Conservation (phyloP, 2,888 invertebrate genomes). For the Drosophila siamana region DNA sequence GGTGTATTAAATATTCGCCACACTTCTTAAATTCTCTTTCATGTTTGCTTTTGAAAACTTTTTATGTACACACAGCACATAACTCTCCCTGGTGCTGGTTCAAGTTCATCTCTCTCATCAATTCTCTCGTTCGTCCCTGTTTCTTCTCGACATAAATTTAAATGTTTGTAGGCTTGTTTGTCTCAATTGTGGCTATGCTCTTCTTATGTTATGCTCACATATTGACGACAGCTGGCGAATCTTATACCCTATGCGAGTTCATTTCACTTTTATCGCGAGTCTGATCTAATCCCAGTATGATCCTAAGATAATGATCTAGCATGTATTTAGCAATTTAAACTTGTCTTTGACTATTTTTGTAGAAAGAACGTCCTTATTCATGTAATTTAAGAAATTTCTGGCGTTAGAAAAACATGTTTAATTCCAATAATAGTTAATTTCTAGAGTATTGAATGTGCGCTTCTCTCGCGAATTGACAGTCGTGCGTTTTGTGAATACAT, state of each 20-base stretch:
- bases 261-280: neutral
- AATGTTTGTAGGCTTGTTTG: neutral
- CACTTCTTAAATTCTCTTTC: neutral
- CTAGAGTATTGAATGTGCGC: neutral
- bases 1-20: neutral
- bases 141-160: neutral
- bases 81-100: too few species aligned
- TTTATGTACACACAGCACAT: too few species aligned
- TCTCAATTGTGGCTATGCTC: neutral
- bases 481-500: neutral
- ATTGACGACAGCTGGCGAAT: neutral
- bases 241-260: neutral
- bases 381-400: too few species aligned
- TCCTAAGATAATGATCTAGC: neutral
- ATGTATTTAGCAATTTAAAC: neutral
- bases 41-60: constrained; percentile 1
- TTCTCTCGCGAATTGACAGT: neutral
- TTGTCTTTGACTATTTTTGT: neutral
- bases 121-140: neutral
- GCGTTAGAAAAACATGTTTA: too few species aligned
- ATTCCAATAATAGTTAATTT: neutral
- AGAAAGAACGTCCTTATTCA: too few species aligned
- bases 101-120: too few species aligned
- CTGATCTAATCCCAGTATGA: neutral
- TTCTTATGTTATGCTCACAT: constrained; percentile 8